Base-by-base conservation (phyloP, 2,797 vertebrate genomes). In the Gallirallus australis region DNA sequence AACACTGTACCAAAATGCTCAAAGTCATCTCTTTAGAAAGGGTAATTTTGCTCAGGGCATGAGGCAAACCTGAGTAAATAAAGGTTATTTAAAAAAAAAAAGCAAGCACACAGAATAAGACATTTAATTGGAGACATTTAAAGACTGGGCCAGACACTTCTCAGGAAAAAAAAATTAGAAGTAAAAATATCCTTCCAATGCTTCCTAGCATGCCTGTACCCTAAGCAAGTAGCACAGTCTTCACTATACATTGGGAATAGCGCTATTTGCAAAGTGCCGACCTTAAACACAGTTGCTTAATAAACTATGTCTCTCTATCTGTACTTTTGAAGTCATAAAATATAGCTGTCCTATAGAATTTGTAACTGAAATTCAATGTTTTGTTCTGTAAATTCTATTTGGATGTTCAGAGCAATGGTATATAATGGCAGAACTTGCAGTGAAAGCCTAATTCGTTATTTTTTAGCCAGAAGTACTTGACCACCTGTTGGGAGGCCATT, bases 381-480 rank as follows among this genome's bases (percentile, higher is more conserved):
- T 96, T 96, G 24, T 60, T 95, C 57, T 92, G 30, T 77, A 90
- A 68, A 66, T 66, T 63, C 48, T 76, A 90, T 82, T 96, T 81
- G 61, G 28, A 25, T 35, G 68, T 77, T 91, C 88, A 83, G 28
- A 95, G 66, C 85, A 95, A 19, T 9, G 33, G 31, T 39, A 87
- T 12, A 56, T 52, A 60, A 45, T 47, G 33, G 53, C 82, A 94
- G 53, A 70, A 94, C 47, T 53, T 82, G 64, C 11, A 64, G 2
- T 10, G 39, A 92, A 97, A 96, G 78, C 64, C 40, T 94, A 47
- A 97, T 87, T 37, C 94, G 53, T 71, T 59, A 53, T 54, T 89
- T 87, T 93, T 91, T 57, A 88, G 86, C 79, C 94, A 92, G 63
- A 94, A 95, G 82, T 82, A 92, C 17, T 57, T 91, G 60, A 82